Evolutionary conservation across 2,113 vertebrate species (phyloP), one percentile per base, ranked within the genome.

Genomic region (Strix aluco): DNA sequence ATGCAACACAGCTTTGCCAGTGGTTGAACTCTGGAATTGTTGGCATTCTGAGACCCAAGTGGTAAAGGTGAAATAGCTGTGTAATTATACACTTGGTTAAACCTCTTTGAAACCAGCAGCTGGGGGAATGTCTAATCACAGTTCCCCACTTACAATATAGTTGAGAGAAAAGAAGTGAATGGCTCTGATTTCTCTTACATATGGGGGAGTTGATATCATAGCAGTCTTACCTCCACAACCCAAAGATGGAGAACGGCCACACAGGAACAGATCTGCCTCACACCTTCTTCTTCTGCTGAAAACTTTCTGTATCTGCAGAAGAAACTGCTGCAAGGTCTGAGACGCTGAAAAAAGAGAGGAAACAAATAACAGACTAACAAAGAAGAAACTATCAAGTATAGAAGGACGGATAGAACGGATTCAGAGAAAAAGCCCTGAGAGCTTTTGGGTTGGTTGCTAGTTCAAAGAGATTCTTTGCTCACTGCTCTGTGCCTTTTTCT

Each of bases 381-480:
- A 92, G 79, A 49, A 34, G 32, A 73, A 80, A 67, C 22, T 26
- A 40, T 36, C 54, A 58, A 26, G 30, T 77, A 42, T 6, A 86
- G 59, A 95, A 88, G 75, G 47, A 62, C 0, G 0, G 27, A 38
- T 44, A 74, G 55, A 86, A 86, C 0, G 0, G 36, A 63, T 92
- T 88, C 83, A 81, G 88, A 86, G 69, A 51, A 90, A 90, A 92
- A 96, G 51, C 58, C 55, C 4, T 1, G n/a, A 82, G 74, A 93
- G 71, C 27, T 90, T 94, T 90, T 71, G 71, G 5, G 51, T 29
- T 86, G 49, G n/a, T 27, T 92, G 34, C 34, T 71, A 34, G 20
- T 86, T 97, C 88, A 93, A 83, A 93, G 59, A 62, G 49, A 58
- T 51, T 88, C 30, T 92, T 83, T 70, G 20, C 36, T 96, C 49